A percentile compares a stretch with the other conserved stretches of the same genome.
phyloP scores from a whole-genome alignment of 2,113 vertebrate genomes.

The Corythornis madagascariensis region DNA sequence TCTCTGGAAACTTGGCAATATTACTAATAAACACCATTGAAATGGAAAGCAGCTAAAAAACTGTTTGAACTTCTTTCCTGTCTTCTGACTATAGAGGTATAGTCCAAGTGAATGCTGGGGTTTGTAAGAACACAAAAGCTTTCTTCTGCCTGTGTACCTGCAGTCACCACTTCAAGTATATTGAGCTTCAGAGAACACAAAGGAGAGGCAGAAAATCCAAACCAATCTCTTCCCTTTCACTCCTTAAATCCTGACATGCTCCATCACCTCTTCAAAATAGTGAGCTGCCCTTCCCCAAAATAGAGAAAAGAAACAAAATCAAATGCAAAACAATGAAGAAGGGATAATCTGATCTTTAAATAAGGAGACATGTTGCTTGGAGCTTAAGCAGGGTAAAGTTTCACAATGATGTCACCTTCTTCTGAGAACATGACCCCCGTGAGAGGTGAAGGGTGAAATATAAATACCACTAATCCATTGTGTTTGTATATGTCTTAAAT shows the following conservation, averaged over 20 bases:
- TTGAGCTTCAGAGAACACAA: conserved; percentile 74
- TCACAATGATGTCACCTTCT: conserved; percentile 88
- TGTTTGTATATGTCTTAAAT: conserved; percentile 53
- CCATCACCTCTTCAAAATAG: conserved; percentile 88
- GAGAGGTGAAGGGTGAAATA: conserved; percentile 69
- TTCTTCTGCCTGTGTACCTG: conserved; percentile 72
- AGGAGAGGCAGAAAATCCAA: conserved; percentile 74
- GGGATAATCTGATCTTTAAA: conserved; percentile 90
- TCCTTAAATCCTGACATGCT: conserved; percentile 87
- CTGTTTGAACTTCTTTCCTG: conserved; percentile 66
- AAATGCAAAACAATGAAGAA: conserved; percentile 80
- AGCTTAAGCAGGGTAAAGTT: conserved; percentile 80
- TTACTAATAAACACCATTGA: conserved; percentile 65
- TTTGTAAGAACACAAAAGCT: conserved; percentile 74
- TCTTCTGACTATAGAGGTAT: conserved; percentile 58
- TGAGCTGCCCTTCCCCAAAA: conserved; percentile 73
- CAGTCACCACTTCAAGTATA: conserved; percentile 70
- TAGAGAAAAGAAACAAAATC: conserved; percentile 82
- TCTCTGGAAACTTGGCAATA: conserved; percentile 30
- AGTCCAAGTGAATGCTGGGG: conserved; percentile 55
- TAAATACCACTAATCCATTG: conserved; percentile 62
- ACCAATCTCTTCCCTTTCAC: conserved; percentile 80
- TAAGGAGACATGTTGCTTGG: conserved; percentile 83
- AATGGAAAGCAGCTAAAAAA: conserved; percentile 69
- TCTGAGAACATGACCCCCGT: conserved; percentile 69